phyloP scores from a whole-genome alignment of 2,113 vertebrate species.

The Hylia prasina region DNA sequence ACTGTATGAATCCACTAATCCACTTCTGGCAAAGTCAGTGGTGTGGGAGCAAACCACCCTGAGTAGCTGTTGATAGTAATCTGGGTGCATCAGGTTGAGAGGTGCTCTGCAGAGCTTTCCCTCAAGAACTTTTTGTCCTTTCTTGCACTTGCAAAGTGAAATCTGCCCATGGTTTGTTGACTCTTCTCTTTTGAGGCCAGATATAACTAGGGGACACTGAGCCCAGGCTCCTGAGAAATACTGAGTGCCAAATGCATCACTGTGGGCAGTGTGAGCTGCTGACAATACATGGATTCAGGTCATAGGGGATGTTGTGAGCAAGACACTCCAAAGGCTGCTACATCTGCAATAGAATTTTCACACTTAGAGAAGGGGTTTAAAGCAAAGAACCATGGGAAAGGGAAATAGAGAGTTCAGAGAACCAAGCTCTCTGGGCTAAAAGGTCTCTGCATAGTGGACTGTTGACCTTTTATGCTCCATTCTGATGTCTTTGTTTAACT shows the following conservation, averaged over 20 bases:
- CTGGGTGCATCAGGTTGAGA: not conserved
- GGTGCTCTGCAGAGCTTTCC: not conserved
- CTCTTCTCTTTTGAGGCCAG: not conserved
- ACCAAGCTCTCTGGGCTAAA: not conserved
- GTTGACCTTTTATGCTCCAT: not conserved
- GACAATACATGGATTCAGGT: not conserved
- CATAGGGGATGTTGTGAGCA: not conserved
- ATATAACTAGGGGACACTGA: not conserved
- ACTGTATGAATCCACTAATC: not conserved
- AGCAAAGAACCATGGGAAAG: not conserved
- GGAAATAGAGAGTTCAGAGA: not conserved
- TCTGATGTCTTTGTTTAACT: not conserved
- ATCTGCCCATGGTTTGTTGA: not conserved
- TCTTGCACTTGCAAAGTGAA: not conserved
- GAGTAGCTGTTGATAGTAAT: not conserved
- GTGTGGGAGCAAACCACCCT: not conserved
- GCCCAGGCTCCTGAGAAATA: not conserved
- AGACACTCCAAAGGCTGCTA: not conserved
- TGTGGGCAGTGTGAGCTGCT: not conserved
- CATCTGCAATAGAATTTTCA: not conserved
- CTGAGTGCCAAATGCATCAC: not conserved
- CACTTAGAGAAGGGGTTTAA: not conserved
- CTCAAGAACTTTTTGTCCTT: not conserved
- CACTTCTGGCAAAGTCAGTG: not conserved
- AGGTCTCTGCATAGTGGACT: not conserved